phyloP scores from a whole-genome alignment of 2,888 invertebrate genomes.

The Gisinianus flammeolus region DNA sequence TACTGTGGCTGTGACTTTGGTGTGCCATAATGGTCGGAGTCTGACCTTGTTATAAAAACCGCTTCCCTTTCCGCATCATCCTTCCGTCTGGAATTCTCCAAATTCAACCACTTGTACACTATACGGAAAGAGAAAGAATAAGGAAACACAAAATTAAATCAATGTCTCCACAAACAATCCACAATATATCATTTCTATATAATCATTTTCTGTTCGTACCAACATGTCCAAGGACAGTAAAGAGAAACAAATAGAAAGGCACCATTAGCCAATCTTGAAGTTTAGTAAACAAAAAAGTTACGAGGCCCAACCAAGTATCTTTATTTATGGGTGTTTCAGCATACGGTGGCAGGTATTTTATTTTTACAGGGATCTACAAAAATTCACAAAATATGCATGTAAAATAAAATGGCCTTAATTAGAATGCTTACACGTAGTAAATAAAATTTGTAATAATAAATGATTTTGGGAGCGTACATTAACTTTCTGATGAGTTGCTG shows the following conservation, averaged over 20 bases:
- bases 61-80: slow-evolving; percentile 2
- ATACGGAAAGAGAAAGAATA: not conserved
- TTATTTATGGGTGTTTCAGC: slow-evolving; percentile 16
- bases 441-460: not conserved
- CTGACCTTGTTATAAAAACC: slow-evolving; percentile 22
- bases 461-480: slow-evolving; percentile 28
- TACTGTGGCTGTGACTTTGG: not conserved
- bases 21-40: not conserved
- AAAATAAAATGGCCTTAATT: not conserved
- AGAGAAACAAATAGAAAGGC: slow-evolving; percentile 22
- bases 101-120: slow-evolving; percentile 23
- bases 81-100: not conserved
- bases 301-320: slow-evolving; percentile 21
- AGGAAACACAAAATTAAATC: not conserved
- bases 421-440: not conserved
- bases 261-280: slow-evolving; percentile 20
- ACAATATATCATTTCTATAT: too few species aligned
- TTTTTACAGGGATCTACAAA: slow-evolving; percentile 28
- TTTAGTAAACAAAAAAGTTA: slow-evolving; percentile 11
- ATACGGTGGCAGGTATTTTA: slow-evolving; percentile 27
- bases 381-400: not conserved
- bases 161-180: not conserved
- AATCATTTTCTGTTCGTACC: too few species aligned
- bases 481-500: slow-evolving; percentile 45
- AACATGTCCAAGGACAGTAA: slow-evolving; percentile 28